These are phyloP conservation scores for Acrobasis consociella DNA, from an alignment of 2,888 invertebrate genomes.

Conservation along the genomic window DNA sequence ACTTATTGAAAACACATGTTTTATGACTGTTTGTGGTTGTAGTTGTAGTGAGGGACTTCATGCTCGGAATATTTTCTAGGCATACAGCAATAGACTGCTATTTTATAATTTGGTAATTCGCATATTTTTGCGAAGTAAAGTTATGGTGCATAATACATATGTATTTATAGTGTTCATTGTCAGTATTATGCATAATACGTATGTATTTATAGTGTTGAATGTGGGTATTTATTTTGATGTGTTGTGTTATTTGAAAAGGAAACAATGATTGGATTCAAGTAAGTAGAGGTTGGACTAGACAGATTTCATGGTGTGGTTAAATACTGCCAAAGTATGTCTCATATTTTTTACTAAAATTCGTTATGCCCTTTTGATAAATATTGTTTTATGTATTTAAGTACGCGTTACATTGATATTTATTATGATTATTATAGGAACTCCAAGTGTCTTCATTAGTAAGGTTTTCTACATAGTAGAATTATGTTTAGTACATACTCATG, in stretches of 20 bases:
- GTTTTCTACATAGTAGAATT: neutral
- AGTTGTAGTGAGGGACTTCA: too few species aligned
- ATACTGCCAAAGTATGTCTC: neutral
- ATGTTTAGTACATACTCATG: neutral
- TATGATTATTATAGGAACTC: neutral
- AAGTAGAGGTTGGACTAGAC: too few species aligned
- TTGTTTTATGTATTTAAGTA: neutral
- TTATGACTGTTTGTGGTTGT: too few species aligned
- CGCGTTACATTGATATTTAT: neutral
- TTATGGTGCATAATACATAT: constrained; percentile 4
- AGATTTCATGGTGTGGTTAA: neutral
- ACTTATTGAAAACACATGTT: too few species aligned
- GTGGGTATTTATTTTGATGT: neutral
- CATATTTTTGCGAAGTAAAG: constrained; percentile 5
- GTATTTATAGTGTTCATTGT: neutral
- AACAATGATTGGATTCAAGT: neutral
- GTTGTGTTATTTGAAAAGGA: neutral
- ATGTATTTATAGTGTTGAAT: neutral
- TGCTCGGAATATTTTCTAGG: too few species aligned
- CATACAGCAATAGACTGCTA: neutral
- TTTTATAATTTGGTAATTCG: neutral
- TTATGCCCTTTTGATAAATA: neutral
- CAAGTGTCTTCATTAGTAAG: neutral
- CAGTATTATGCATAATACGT: too few species aligned
- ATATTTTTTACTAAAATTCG: neutral